phyloP scores from a whole-genome alignment of 1,140 invertebrate genomes.

The Brachionus paranguensis region DNA sequence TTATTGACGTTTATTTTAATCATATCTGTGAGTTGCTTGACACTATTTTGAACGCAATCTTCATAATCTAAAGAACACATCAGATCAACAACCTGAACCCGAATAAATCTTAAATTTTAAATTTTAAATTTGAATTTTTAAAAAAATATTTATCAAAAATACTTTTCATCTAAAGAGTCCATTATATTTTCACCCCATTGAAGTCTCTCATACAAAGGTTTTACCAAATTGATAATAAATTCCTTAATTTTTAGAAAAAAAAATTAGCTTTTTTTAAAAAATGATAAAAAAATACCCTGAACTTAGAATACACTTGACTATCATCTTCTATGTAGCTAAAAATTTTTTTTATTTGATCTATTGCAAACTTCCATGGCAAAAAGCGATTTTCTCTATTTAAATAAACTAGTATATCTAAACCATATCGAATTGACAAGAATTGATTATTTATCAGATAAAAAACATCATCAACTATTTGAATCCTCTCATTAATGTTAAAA shows the following conservation, averaged over 20 bases:
- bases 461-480: slow-evolving; percentile 15
- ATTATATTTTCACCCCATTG: slow-evolving; percentile 36
- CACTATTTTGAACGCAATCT: slow-evolving; percentile 39
- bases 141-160: background rate
- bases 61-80: slow-evolving; percentile 33
- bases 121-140: background rate
- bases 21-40: slow-evolving; percentile 31
- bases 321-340: slow-evolving; percentile 23
- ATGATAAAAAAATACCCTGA: background rate
- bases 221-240: background rate
- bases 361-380: slow-evolving; percentile 29
- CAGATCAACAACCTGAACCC: slow-evolving; percentile 15
- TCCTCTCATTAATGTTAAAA: slow-evolving; percentile 3
- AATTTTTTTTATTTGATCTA: slow-evolving; percentile 2
- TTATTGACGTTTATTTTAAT: slow-evolving; percentile 39
- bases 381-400: background rate
- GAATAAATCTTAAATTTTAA: background rate
- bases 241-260: slow-evolving; percentile 1
- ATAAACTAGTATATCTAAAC: background rate
- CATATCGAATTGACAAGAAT: background rate
- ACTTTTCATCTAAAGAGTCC: slow-evolving; percentile 35
- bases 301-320: slow-evolving; percentile 26
- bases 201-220: slow-evolving; percentile 7
- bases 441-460: slow-evolving; percentile 20
- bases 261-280: background rate